These are phyloP conservation scores for Cerastis leucographa DNA, from an alignment of 2,888 invertebrate genomes.

Conservation along the genomic window DNA sequence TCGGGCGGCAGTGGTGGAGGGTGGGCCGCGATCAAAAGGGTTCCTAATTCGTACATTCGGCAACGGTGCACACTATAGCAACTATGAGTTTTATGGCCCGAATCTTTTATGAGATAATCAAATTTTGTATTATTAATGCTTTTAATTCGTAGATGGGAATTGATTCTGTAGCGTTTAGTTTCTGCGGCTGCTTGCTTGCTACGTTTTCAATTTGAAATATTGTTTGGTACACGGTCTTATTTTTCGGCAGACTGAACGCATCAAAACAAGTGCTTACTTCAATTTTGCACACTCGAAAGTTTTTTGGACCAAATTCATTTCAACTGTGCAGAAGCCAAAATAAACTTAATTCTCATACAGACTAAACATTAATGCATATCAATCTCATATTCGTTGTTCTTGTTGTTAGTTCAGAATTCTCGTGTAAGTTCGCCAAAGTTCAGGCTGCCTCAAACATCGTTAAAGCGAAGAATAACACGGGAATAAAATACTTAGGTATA, in stretches of 20 bases:
- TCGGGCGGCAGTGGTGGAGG: constrained; percentile 66
- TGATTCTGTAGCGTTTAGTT: constrained; percentile 76
- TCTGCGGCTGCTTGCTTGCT: constrained; percentile 48
- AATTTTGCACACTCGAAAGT: constrained; percentile 26
- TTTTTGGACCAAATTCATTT: constrained; percentile 21
- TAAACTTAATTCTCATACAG: constrained; percentile 55
- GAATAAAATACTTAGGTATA: constrained; percentile 60
- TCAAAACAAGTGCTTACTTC: constrained; percentile 25
- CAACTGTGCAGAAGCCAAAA: constrained; percentile 11
- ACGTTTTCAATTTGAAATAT: constrained; percentile 33
- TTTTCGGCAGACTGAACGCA: constrained; percentile 39
- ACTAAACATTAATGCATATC: constrained; percentile 62
- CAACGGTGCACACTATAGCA: constrained; percentile 85
- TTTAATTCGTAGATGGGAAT: constrained; percentile 85
- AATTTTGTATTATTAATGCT: constrained; percentile 90
- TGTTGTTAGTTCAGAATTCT: constrained; percentile 56
- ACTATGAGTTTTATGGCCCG: constrained; percentile 90
- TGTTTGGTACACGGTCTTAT: constrained; percentile 41
- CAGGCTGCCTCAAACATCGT: constrained; percentile 58
- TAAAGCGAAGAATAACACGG: constrained; percentile 56
- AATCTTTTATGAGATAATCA: constrained; percentile 91
- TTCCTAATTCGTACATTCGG: constrained; percentile 90
- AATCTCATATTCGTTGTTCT: constrained; percentile 50
- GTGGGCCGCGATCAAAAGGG: constrained; percentile 86
- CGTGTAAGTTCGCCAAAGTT: constrained; percentile 54